A percentile compares a stretch with the other conserved stretches of the same genome.
These are phyloP conservation scores for Drosophila ercepeae DNA, from an alignment of 1,140 invertebrate species.

Conservation along the genomic window DNA sequence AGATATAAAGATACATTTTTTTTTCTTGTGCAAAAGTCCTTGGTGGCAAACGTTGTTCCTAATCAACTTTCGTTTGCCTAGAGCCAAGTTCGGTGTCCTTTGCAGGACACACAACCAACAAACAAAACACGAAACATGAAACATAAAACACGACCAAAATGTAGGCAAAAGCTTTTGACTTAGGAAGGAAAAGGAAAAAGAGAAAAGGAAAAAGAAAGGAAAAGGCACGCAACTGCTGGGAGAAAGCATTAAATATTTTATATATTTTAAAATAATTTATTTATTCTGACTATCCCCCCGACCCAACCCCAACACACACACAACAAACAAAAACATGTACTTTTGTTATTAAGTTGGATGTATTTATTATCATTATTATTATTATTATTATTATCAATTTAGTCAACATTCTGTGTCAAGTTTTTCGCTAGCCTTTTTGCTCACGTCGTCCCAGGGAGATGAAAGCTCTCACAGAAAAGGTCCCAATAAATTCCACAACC, in stretches of 20 bases:
- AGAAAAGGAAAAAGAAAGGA: not conserved
- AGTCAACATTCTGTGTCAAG: constrained; percentile 54
- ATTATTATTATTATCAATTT: constrained; percentile 16
- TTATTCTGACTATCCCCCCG: constrained; percentile 44
- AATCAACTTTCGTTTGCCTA: constrained; percentile 24
- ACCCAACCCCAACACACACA: constrained; percentile 7
- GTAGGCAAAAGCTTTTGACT: constrained; percentile 25
- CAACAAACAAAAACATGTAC: constrained; percentile 20
- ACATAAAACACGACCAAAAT: constrained; percentile 55
- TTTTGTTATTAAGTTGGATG: constrained; percentile 70
- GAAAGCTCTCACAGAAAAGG: not conserved
- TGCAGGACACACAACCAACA: constrained; percentile 14
- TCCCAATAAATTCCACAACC: not conserved
- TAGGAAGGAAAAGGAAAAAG: constrained; percentile 4
- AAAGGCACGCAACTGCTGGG: constrained; percentile 19
- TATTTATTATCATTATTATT: constrained; percentile 63
- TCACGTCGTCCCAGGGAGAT: not conserved
- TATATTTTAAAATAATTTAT: constrained; percentile 61
- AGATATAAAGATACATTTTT: constrained; percentile 21
- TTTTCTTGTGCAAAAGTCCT: constrained; percentile 4
- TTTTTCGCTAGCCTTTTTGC: constrained; percentile 20
- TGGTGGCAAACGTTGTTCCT: constrained; percentile 38
- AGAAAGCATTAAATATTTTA: constrained; percentile 43
- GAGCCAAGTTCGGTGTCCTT: not conserved
- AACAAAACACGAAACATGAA: constrained; percentile 9